Evolutionary conservation across 1,140 invertebrate species (phyloP), one percentile per base, ranked within the genome.

Genomic region (Pogonomyrmex californicus): DNA sequence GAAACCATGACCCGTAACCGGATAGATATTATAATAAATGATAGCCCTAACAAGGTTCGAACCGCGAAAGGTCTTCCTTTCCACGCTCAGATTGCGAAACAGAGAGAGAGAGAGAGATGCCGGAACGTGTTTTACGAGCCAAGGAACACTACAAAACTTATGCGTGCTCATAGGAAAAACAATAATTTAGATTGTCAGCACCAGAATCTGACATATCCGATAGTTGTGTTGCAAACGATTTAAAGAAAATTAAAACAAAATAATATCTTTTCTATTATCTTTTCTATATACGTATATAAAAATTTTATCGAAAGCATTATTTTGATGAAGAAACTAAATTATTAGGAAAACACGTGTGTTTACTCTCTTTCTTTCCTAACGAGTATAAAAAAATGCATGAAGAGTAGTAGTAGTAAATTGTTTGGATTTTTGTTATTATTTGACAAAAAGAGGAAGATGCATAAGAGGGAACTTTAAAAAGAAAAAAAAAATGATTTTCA

Each of bases 21-120:
- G 89, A 88, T 91, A 91, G 87, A 91, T 91, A 88, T 88, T 88
- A 70, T 83, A 88, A 91, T 91, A 88, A 91, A 88, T 83, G 89
- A 70, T 87, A 71, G 60, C 56, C 70, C 56, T 66, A 71, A 90
- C 73, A 49, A 78, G 75, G 51, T 90, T 88, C 58, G 78, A 51
- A 75, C 66, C 54, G 41, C 75, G 79, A 85, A 79, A 77, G 86
- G 82, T 87, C 81, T 88, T 79, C 78, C 85, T 86, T 82, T 83
- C 68, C 66, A 4, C 51, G 76, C 76, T 71, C 47, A 47, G 71
- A 49, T 30, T 58, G 33, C n/a, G 44, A 36, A 58, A 14, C 47
- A 58, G 68, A 62, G 23, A 68, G 0, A 23, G 2, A 56, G 65
- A 60, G 0, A 23, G 2, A 56, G 65, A 60, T 49, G 70, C 44